These are phyloP conservation scores for Atherix ibis DNA, from an alignment of 2,888 invertebrate species.

Conservation along the genomic window DNA sequence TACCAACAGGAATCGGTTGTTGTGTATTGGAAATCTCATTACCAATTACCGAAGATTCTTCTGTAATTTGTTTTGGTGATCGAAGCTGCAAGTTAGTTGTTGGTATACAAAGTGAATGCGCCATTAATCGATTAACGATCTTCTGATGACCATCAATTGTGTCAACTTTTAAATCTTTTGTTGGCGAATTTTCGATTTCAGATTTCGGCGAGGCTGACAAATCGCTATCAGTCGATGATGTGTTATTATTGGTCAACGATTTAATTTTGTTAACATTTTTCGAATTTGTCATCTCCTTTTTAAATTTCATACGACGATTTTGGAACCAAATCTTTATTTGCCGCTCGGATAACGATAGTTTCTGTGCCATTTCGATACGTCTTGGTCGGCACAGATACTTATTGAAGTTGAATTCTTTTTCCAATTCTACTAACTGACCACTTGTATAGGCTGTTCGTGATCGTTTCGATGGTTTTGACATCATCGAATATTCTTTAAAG, in stretches of 20 bases:
- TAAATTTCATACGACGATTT: slow-evolving; percentile 67
- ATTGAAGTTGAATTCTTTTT: slow-evolving; percentile 92
- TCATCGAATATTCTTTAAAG: too few relatives aligned
- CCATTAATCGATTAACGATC: slow-evolving; percentile 12
- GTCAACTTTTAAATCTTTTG: background rate
- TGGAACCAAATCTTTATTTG: slow-evolving; percentile 82
- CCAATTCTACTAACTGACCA: slow-evolving; percentile 86
- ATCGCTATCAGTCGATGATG: slow-evolving; percentile 4
- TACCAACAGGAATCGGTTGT: too few relatives aligned
- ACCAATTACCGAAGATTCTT: too few relatives aligned
- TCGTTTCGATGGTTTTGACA: slow-evolving; percentile 51
- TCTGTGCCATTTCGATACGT: slow-evolving; percentile 89
- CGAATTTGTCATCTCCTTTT: slow-evolving; percentile 39
- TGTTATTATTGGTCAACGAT: slow-evolving; percentile 4
- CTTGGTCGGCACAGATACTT: slow-evolving; percentile 82
- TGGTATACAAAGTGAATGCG: slow-evolving; percentile 9
- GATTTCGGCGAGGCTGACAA: slow-evolving; percentile 5
- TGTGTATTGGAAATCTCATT: too few relatives aligned
- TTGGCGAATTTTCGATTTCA: background rate
- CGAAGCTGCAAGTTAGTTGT: background rate
- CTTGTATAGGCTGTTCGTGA: slow-evolving; percentile 91
- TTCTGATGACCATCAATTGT: slow-evolving; percentile 10
- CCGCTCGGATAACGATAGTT: slow-evolving; percentile 71
- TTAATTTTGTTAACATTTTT: slow-evolving; percentile 2
- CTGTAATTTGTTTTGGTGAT: too few relatives aligned